Base-by-base conservation (phyloP, 1,140 invertebrate genomes). In the Acromyrmex charruanus region DNA sequence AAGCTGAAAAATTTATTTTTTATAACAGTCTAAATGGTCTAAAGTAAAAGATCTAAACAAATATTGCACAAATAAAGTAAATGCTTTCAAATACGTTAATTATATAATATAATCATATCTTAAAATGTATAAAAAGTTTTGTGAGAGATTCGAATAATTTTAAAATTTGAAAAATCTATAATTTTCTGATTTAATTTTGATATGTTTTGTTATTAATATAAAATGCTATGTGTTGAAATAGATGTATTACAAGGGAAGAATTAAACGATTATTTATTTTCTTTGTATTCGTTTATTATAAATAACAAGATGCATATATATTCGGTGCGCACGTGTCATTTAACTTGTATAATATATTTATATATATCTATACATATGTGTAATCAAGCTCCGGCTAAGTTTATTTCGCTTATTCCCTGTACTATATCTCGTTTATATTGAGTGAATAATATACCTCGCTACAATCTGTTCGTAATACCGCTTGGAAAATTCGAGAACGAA, bases 301-400 rank as follows among this genome's bases (percentile, higher is more conserved):
- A 95, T 95, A 95, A 95, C 94, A 95, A 94, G 92, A 94, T 95
- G 93, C 94, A 95, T 95, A 93, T 44, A 44, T 94, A 93, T 94
- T 93, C 91, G 90, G 94, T 95, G 95, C 93, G 94, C 93, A 95
- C 80, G 94, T 95, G 91, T 94, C 89, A 87, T 93, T 94, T 94
- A 93, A 91, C 72, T 91, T 88, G 89, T 93, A 89, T 91, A 91
- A 79, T 87, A 92, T 94, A 87, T 89, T 84, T 90, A 89, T 80
- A 39, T 55, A 39, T 80, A 85, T 93, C 89, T 91, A 90, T 89
- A 87, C 91, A 87, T 93, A 89, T 90, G 89, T 89, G 58, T 93
- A 93, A 87, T 94, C 92, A 95, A 95, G 94, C 93, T 94, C 93
- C 88, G 90, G 55, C 91, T 94, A 93, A 87, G 89, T 91, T 87